Evolutionary conservation across 2,888 invertebrate genomes (phyloP), one percentile per base, ranked within the genome.

Genomic region (Tromatobia lineatoria): DNA sequence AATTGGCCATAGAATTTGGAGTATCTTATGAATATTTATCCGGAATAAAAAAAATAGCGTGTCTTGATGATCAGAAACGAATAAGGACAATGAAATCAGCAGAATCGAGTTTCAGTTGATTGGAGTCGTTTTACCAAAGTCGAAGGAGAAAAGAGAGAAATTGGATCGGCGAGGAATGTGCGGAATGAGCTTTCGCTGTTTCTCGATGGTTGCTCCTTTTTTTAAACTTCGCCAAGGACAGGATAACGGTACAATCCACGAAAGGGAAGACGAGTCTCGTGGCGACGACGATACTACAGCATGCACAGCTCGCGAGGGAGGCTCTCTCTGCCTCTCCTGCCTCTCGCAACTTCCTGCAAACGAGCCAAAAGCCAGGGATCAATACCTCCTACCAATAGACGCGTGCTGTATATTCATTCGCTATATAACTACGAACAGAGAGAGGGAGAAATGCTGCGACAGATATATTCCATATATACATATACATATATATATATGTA

Each of bases 281-380:
- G 34, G 13, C 57, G 57, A 70, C 71, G 15, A 75, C 59, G 57
- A 69, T 67, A 42, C 57, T 77, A 34, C 10, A 59, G 18, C 8
- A 23, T 15, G 3, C 29, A n/a, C n/a, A 77, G 13, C 29, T 23
- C 3, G 18, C 79, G 74, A 45, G 23, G 11, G 52, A 61, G 50
- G 10, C 54, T n/a, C 23, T 34, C 66, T 47, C 42, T 59, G 20
- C 29, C 59, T 45, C 52, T 61, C 73, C 38, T 8, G 34, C 47
- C 73, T 77, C 69, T 42, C 45, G 38, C 57, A 57, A 82, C 69
- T 74, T 80, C 74, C 76, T 79, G 79, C 83, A 70, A 80, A 80
- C 83, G 83, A 82, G 86, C 82, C 85, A 75, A 80, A 86, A 85
- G 77, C 85, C 75, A 77, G 76, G 82, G 84, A 86, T 86, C 86